Evolutionary conservation across 1,140 invertebrate genomes (phyloP), one percentile per base, ranked within the genome.

Genomic region (Drosophila seguyi): DNA sequence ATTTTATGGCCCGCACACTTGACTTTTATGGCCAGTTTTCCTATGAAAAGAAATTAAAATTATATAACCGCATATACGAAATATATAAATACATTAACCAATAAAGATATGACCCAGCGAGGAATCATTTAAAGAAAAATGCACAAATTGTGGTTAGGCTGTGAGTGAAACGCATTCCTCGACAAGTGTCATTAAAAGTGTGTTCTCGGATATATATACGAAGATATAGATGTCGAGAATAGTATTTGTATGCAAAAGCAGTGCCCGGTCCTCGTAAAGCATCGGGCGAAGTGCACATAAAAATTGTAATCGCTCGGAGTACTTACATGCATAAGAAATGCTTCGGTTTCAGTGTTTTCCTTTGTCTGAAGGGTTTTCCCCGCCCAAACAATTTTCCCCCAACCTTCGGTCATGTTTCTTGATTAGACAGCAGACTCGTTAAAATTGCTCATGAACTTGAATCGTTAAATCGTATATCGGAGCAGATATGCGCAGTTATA

Each of bases 41-140:
- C 11, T 75, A 60, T 47, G 85, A 88, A 88, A 88, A 88, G 80
- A 79, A 90, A 88, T 84, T 88, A 90, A 88, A 90, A 84, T 75
- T 83, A 59, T 85, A 76, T 58, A 48, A 59, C 53, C 67, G 47
- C 53, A 76, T 83, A 76, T 75, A 59, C 68, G 42, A 38, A 67
- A 41, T 58, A 75, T 67, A 82, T 63, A 73, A 67, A 81, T 72
- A 56, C 69, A 82, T 86, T 86, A 82, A 66, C 75, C 75, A 83
- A 88, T 84, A 84, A 90, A 88, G 85, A 88, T 87, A 84, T 90
- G 80, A 81, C 47, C 75, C 52, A 31, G 71, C 52, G 22, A 50
- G 48, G 57, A 73, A 80, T 84, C 80, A 83, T 77, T 88, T 90
- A 84, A 59, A 22, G 67, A 80, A 81, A 88, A 88, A 81, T 90